Evolutionary conservation across 92 coral and sea anemone genomes (phyloP).

Genomic region (Zoanthus solanderi): DNA sequence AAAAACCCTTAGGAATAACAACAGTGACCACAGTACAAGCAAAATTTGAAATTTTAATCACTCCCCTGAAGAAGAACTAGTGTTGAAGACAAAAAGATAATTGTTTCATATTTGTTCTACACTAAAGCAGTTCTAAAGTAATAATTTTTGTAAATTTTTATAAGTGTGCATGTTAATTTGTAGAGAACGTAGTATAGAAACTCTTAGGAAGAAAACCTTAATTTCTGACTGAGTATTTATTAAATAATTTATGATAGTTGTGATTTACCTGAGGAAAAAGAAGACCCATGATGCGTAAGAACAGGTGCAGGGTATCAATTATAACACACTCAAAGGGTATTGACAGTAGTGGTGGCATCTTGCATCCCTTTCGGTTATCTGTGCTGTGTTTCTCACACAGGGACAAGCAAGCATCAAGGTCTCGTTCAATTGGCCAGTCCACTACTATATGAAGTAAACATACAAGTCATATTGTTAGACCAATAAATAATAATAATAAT

Average conservation of each 20-base stretch:
- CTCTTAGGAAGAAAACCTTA: no score
- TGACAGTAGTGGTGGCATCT: slow-evolving; percentile 32
- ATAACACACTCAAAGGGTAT: slow-evolving; percentile 58
- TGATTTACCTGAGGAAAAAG: slow-evolving; percentile 60
- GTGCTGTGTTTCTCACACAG: slow-evolving; percentile 24
- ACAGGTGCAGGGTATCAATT: slow-evolving; percentile 47
- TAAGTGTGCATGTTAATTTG: no score
- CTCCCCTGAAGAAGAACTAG: no score
- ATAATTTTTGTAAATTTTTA: no score
- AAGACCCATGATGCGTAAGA: slow-evolving; percentile 58
- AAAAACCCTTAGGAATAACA: no score
- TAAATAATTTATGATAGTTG: not conserved
- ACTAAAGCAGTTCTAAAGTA: no score
- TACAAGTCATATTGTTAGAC: slow-evolving; percentile 1
- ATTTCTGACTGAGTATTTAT: not conserved
- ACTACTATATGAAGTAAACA: slow-evolving; percentile 47
- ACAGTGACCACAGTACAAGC: no score
- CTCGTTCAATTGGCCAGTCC: slow-evolving; percentile 60
- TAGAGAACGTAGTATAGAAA: no score
- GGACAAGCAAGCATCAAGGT: slow-evolving; percentile 21
- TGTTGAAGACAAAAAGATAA: no score
- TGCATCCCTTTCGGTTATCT: slow-evolving; percentile 58
- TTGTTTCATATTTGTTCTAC: no score
- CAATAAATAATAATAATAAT: not conserved
- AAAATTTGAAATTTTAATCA: no score